Evolutionary conservation across 2,888 invertebrate genomes (phyloP), one percentile per base, ranked within the genome.

Genomic region (Cenopis cana): DNA sequence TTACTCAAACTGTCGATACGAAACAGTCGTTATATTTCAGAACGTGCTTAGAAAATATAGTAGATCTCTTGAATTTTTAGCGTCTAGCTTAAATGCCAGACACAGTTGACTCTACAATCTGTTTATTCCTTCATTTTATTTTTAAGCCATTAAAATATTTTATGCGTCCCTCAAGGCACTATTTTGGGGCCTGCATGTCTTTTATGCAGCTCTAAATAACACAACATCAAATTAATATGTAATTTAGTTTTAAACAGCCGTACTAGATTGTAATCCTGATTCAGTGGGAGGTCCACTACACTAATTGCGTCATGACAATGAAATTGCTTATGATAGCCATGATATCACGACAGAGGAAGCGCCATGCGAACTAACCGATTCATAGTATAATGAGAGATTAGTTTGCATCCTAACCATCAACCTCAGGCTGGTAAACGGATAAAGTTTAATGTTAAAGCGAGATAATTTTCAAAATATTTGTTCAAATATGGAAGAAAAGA

Each of bases 231-330:
- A 41, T 4, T 41, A 14, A n/a, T 5, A 46, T 0, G 41, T 41
- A 2, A 41, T 41, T 41, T 41, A 4, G 46, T 46, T 46, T 46
- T 46, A n/a, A 12, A 46, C 8, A n/a, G 41, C 14, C 14, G 41
- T 41, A 41, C 41, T 14, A 14, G 14, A 41, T 41, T 41, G 14
- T n/a, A 36, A 41, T 73, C 57, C 54, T 41, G 52, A 67, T 69
- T 46, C 56, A 68, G 88, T 90, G 90, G 89, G 90, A 89, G 78
- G 83, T 86, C 89, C 90, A 80, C 78, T 77, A 78, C 76, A 77
- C 81, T 82, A 83, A 86, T 93, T 93, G 93, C 93, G 85, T 92
- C 93, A 93, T 93, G 93, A 93, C 93, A 93, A 93, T 93, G 93
- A 89, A 85, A 90, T 93, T 92, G 93, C 93, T 84, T 79, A 85